phyloP scores from a whole-genome alignment of 2,888 invertebrate genomes.

The Amblyjoppa proteus region DNA sequence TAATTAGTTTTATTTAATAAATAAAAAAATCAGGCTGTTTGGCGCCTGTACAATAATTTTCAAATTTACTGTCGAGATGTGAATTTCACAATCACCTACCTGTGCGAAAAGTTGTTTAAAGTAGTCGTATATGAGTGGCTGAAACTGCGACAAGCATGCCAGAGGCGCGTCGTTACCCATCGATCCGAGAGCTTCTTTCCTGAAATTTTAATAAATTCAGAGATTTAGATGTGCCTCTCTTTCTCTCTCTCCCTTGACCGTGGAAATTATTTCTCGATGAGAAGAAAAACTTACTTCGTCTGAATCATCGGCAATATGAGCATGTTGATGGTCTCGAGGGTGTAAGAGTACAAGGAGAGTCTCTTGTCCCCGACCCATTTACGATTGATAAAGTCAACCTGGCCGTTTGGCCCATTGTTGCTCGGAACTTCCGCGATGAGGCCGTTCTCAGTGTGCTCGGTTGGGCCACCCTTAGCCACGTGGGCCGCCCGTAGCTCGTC shows the following conservation, averaged over 20 bases:
- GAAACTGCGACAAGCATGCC: conserved; percentile 97
- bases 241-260: not conserved
- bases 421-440: conserved; percentile 82
- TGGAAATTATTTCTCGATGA: not conserved
- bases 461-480: conserved; percentile 83
- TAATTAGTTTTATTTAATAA: conserved; percentile 21
- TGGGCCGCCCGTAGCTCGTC: conserved; percentile 91
- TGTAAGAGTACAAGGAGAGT: conserved; percentile 96
- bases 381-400: conserved; percentile 83
- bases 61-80: not conserved
- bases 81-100: conserved; percentile 83
- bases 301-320: conserved; percentile 98
- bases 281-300: conserved; percentile 90
- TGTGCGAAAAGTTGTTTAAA: conserved; percentile 99
- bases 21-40: not conserved
- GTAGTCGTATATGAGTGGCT: conserved; percentile 98
- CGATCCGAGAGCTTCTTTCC: conserved; percentile 99
- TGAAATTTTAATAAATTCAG: conserved; percentile 82
- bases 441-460: conserved; percentile 81
- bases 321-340: conserved; percentile 97
- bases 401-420: conserved; percentile 76
- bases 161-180: conserved; percentile 99
- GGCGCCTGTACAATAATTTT: not conserved
- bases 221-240: not conserved
- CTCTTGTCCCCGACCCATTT: conserved; percentile 91